Conservation (phyloP, 2,797 vertebrate genomes). For the Phalanger gymnotis region DNA sequence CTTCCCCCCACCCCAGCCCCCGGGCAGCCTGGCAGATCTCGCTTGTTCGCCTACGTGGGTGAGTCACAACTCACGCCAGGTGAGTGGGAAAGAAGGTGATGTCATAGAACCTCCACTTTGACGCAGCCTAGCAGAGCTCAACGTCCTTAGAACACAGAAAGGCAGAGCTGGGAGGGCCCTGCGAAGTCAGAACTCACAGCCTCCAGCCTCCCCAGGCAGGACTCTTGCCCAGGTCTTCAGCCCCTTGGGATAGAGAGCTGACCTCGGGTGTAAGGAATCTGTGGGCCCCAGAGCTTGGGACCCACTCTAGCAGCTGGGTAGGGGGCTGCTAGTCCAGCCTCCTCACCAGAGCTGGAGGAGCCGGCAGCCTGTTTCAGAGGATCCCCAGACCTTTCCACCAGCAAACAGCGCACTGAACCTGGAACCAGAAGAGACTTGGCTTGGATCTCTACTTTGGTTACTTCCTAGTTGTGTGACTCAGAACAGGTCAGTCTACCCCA, state of each 20-base stretch:
- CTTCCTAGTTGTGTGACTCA: neutral
- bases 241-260: neutral
- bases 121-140: conserved; percentile 59
- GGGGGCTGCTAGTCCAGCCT: neutral
- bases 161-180: neutral
- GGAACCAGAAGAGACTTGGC: neutral
- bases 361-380: neutral
- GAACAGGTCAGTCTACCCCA: neutral
- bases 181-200: neutral
- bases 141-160: conserved; percentile 19
- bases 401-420: neutral
- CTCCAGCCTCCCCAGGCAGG: neutral
- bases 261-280: neutral
- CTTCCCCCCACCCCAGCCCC: neutral
- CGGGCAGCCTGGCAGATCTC: conserved; percentile 29
- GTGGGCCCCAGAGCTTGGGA: neutral
- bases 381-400: neutral
- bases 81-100: conserved; percentile 58
- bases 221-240: conserved; percentile 16
- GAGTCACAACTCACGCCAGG: conserved; percentile 43
- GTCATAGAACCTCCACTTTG: conserved; percentile 63
- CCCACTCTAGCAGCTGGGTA: neutral
- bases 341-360: neutral
- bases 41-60: conserved; percentile 23
- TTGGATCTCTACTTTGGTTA: neutral